These are phyloP conservation scores for Phymanthus crucifer DNA, from an alignment of 92 coral and sea anemone species.

Conservation along the genomic window DNA sequence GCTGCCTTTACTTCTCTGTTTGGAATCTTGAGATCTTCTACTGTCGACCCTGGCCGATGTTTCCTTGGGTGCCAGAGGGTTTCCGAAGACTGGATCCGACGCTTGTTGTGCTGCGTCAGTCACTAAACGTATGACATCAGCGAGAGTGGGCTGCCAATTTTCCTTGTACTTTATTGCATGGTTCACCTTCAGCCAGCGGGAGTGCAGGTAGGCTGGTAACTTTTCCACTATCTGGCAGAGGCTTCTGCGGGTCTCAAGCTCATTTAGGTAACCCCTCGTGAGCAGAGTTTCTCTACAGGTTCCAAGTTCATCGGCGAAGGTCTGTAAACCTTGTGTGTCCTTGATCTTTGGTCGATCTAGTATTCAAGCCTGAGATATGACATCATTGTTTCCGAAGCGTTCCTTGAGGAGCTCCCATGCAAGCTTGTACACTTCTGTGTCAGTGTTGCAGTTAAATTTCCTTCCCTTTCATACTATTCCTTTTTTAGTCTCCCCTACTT, in stretches of 20 bases:
- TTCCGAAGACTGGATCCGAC: slow-evolving; percentile 49
- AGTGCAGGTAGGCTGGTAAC: slow-evolving; percentile 40
- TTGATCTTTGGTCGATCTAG: slow-evolving; percentile 41
- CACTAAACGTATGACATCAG: slow-evolving; percentile 35
- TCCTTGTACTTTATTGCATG: slow-evolving; percentile 45
- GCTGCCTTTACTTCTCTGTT: slow-evolving; percentile 22
- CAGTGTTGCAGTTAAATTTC: no score
- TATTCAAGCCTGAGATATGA: slow-evolving; percentile 29
- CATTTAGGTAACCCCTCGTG: slow-evolving; percentile 50
- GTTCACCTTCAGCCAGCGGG: slow-evolving; percentile 26
- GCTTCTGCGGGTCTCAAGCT: slow-evolving; percentile 47
- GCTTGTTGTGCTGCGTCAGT: slow-evolving; percentile 37
- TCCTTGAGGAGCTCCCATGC: slow-evolving; percentile 32
- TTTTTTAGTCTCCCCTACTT: no score
- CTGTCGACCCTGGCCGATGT: slow-evolving; percentile 14
- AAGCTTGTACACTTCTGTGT: slow-evolving; percentile 22
- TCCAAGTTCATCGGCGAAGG: slow-evolving; percentile 39
- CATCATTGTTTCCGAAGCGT: slow-evolving; percentile 34
- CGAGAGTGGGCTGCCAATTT: slow-evolving; percentile 46
- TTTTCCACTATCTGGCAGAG: slow-evolving; percentile 36
- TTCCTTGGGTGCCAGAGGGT: slow-evolving; percentile 16
- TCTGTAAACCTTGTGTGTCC: slow-evolving; percentile 36
- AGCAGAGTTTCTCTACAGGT: slow-evolving; percentile 47
- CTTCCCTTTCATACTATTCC: no score
- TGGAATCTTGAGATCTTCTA: slow-evolving; percentile 27